Evolutionary conservation across 2,888 invertebrate genomes (phyloP), one percentile per base, ranked within the genome.

Genomic region (Ferrisia virgata): DNA sequence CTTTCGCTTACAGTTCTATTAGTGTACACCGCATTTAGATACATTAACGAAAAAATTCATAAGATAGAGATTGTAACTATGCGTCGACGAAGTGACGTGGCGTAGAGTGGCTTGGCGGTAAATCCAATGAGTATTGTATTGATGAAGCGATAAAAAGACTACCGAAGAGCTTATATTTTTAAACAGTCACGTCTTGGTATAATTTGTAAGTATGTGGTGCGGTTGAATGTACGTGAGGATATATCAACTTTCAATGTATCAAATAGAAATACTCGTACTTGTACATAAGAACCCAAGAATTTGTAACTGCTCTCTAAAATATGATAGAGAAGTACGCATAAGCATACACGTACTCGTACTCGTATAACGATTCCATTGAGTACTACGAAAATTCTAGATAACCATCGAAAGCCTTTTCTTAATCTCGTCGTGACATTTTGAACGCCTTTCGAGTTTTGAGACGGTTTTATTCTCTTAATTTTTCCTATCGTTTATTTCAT

Each of bases 401-500:
- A 72, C 72, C 33, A 72, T 72, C 72, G n/a, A 36, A 72, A 33
- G 33, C n/a, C 15, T 72, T 33, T n/a, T 33, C 72, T 72, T 72
- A 72, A 72, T 72, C 72, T 72, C 33, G 72, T 33, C 72, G n/a
- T 72, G 72, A 72, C 72, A 13, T 72, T 72, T n/a, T 33, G 28
- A 72, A 72, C 33, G 72, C 72, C 72, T 72, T 72, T 72, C n/a
- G 72, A 33, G 72, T 72, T 72, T 72, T 15, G 72, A 33, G 72
- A 72, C 72, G 18, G n/a, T 33, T 33, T 72, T 72, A 15, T 72
- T 72, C 33, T 72, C 47, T 18, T 18, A 47, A 18, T 47, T 72
- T 72, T 6, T 72, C 33, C n/a, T n/a, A 2, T 33, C 33, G 15
- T 72, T 72, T n/a, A n/a, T n/a, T 33, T 72, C 72, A 25, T 25